These are phyloP conservation scores for Trichechus manatus DNA, from an alignment of 2,113 vertebrate species.

Conservation along the genomic window DNA sequence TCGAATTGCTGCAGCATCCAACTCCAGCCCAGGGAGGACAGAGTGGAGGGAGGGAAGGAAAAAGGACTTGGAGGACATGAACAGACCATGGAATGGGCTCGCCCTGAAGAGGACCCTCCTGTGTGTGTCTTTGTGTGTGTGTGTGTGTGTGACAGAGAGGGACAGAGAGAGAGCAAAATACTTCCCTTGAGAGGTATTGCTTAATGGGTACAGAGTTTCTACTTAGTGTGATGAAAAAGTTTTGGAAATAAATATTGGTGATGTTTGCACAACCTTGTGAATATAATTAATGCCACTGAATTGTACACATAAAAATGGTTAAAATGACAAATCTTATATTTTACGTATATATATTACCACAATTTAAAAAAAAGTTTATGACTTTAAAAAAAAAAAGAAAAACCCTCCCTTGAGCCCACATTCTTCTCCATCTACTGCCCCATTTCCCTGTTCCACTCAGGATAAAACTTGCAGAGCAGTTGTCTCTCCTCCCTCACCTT, in stretches of 20 bases:
- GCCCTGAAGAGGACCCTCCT: neutral
- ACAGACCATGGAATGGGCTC: neutral
- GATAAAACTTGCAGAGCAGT: neutral
- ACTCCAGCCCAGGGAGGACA: neutral
- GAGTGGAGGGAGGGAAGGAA: neutral
- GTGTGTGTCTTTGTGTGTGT: neutral
- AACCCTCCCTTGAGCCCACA: neutral
- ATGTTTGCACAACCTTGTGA: neutral
- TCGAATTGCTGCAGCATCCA: neutral
- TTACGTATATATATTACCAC: too few species aligned
- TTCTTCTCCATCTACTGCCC: neutral
- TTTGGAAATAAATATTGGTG: neutral
- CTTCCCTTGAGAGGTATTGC: too few species aligned
- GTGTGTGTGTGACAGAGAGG: neutral
- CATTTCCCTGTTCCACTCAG: neutral
- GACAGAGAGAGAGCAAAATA: neutral
- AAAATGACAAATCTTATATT: neutral
- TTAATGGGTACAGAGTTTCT: neutral
- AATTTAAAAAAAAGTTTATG: too few species aligned
- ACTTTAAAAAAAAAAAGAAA: too few species aligned
- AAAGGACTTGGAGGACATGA: neutral
- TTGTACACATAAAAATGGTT: neutral
- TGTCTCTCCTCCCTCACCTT: neutral
- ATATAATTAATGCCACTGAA: neutral
- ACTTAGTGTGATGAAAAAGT: neutral